Conservation (phyloP, 1,140 invertebrate species). For the Zaprionus gabonicus region DNA sequence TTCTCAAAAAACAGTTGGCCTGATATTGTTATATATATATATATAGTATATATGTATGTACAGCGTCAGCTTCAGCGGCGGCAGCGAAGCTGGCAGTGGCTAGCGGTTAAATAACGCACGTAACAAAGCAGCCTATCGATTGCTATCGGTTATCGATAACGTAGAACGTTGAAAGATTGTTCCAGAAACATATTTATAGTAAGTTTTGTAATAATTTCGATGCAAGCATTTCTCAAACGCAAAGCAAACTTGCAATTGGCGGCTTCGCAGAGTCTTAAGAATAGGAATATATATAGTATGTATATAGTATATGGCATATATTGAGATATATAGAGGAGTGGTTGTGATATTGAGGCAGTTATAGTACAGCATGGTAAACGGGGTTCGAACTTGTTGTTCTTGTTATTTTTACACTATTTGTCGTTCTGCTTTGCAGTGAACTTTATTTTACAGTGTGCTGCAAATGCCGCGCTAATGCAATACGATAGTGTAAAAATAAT, state of each 20-base stretch:
- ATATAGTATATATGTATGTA: slow-evolving; percentile 25
- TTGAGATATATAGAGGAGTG: slow-evolving; percentile 20
- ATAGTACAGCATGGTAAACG: slow-evolving; percentile 56
- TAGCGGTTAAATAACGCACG: slow-evolving; percentile 23
- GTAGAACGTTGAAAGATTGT: not conserved
- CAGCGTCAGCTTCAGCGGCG: slow-evolving; percentile 22
- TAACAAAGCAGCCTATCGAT: slow-evolving; percentile 32
- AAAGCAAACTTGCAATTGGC: slow-evolving; percentile 37
- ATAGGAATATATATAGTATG: slow-evolving; percentile 15
- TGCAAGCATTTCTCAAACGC: slow-evolving; percentile 46
- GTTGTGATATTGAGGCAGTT: slow-evolving; percentile 40
- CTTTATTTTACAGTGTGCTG: slow-evolving; percentile 63
- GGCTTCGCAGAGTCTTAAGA: slow-evolving; percentile 27
- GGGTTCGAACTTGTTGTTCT: slow-evolving; percentile 11
- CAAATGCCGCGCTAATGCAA: slow-evolving; percentile 50
- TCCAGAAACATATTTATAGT: slow-evolving; percentile 9
- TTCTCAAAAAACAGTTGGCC: slow-evolving; percentile 27
- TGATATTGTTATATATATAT: slow-evolving; percentile 2
- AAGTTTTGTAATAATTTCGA: not conserved
- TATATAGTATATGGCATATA: slow-evolving; percentile 21
- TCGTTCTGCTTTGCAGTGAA: slow-evolving; percentile 55
- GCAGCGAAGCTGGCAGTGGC: slow-evolving; percentile 27
- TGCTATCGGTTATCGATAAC: slow-evolving; percentile 25
- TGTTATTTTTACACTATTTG: slow-evolving; percentile 73
- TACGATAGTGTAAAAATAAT: slow-evolving; percentile 71